These are phyloP conservation scores for Lamprotornis superbus DNA, from an alignment of 2,113 vertebrate genomes.

Conservation along the genomic window DNA sequence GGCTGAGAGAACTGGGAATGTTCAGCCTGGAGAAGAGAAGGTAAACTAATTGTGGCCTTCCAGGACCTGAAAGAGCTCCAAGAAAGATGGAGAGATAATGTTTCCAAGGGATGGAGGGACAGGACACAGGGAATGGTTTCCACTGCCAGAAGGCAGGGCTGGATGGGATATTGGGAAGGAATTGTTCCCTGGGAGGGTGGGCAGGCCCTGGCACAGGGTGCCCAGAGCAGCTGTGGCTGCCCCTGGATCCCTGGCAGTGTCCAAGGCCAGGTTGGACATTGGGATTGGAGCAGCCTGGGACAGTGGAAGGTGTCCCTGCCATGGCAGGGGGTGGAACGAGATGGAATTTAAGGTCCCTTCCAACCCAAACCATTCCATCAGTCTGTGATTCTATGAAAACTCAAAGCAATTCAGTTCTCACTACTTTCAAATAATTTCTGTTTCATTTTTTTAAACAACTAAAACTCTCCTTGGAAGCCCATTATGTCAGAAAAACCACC, in stretches of 20 bases:
- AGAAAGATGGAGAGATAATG: neutral
- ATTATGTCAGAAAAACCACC: fast-evolving
- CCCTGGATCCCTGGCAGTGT: neutral
- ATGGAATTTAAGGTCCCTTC: neutral
- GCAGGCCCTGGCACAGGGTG: neutral
- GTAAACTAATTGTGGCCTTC: neutral
- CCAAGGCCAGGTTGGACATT: neutral
- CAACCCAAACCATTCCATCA: neutral
- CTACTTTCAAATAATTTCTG: neutral
- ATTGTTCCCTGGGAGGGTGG: neutral
- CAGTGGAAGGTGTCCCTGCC: neutral
- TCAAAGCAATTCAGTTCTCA: neutral
- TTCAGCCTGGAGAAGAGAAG: neutral
- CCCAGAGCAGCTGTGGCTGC: neutral
- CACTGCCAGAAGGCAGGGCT: neutral
- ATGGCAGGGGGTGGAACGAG: fast-evolving
- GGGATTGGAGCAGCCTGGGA: neutral
- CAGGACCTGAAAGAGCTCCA: neutral
- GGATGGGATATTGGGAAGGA: neutral
- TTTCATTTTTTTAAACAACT: neutral
- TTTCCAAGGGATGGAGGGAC: neutral
- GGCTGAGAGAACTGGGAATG: neutral
- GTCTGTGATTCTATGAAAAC: neutral
- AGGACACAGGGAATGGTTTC: neutral
- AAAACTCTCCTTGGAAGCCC: neutral